Percentiles rank a stretch among this genome's conserved stretches.
These are phyloP conservation scores for Drosophila sp. DNA, from an alignment of 1,140 invertebrate genomes.

Conservation along the genomic window DNA sequence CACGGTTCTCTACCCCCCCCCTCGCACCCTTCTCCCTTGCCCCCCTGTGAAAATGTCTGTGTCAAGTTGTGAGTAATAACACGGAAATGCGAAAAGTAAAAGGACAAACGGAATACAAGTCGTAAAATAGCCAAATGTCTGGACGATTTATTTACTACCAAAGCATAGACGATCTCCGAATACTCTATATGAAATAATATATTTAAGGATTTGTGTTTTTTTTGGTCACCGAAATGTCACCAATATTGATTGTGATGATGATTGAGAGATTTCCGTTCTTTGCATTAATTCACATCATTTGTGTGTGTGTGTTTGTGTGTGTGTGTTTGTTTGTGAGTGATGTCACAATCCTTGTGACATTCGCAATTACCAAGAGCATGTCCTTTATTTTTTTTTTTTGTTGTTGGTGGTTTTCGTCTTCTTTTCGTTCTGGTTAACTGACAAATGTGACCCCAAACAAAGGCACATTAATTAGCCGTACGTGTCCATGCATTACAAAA, in stretches of 20 bases:
- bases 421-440: slow-evolving; percentile 28
- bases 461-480: slow-evolving; percentile 72
- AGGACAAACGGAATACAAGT: slow-evolving; percentile 47
- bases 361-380: not conserved
- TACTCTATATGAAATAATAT: slow-evolving; percentile 34
- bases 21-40: slow-evolving; percentile 14
- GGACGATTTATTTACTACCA: not conserved
- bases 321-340: not conserved
- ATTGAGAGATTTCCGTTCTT: not conserved
- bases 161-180: not conserved
- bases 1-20: slow-evolving; percentile 28
- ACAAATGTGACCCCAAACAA: slow-evolving; percentile 55
- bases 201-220: no score
- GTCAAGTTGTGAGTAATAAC: slow-evolving; percentile 80
- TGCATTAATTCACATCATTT: not conserved
- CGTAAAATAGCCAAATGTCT: slow-evolving; percentile 53
- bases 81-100: slow-evolving; percentile 63
- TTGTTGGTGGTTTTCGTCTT: slow-evolving; percentile 39
- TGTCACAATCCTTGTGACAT: slow-evolving; percentile 10
- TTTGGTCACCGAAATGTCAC: no score
- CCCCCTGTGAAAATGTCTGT: slow-evolving; percentile 63
- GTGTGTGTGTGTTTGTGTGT: not conserved
- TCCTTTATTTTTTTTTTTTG: not conserved
- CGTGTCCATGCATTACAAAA: slow-evolving; percentile 75
- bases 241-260: not conserved